phyloP scores from a whole-genome alignment of 1,140 invertebrate species.

The Brachionus rotundiformis region DNA sequence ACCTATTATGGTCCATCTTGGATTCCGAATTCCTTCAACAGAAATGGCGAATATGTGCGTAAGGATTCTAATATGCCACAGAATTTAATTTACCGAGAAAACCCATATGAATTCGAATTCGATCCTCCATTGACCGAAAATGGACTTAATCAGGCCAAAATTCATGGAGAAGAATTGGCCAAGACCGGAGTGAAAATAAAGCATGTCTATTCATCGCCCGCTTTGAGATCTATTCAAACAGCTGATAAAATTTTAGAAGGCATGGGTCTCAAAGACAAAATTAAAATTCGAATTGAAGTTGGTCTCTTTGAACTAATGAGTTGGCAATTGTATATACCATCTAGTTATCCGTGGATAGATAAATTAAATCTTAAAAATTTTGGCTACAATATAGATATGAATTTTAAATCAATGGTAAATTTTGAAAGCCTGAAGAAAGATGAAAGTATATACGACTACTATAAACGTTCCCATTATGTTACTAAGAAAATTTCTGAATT shows the following conservation, averaged over 20 bases:
- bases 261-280: conserved; percentile 24
- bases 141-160: conserved; percentile 13
- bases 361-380: conserved; percentile 19
- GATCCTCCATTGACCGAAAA: conserved; percentile 52
- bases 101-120: conserved; percentile 23
- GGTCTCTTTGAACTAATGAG: conserved; percentile 51
- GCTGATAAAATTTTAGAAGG: conserved; percentile 49
- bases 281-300: conserved; percentile 49
- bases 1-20: conserved; percentile 32
- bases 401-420: background rate
- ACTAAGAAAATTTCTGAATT: background rate
- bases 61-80: conserved; percentile 39
- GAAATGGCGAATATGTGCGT: conserved; percentile 41
- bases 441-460: conserved; percentile 34
- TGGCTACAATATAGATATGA: conserved; percentile 45
- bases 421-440: conserved; percentile 47
- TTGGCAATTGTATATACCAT: conserved; percentile 44
- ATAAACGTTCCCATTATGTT: conserved; percentile 8
- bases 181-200: background rate
- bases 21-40: conserved; percentile 20
- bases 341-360: conserved; percentile 32
- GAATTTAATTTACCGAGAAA: conserved; percentile 16
- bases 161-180: conserved; percentile 28
- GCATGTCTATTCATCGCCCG: conserved; percentile 43
- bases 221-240: conserved; percentile 48